A percentile compares a stretch with the other conserved stretches of the same genome.
Conservation (phyloP, 2,113 vertebrate genomes). For the Ptilonorhynchus violaceus region DNA sequence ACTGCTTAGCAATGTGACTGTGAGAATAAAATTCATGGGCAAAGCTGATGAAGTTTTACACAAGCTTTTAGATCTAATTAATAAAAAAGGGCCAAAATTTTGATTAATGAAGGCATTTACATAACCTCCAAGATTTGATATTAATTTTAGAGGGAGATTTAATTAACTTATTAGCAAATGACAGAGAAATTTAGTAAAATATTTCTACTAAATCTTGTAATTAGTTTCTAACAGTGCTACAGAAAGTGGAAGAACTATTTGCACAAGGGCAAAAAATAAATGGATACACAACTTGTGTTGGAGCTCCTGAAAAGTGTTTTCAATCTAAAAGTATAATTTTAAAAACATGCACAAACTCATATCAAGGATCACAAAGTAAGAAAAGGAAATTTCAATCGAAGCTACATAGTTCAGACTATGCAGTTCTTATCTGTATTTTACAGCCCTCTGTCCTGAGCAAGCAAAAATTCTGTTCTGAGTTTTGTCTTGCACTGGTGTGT, state of each 20-base stretch:
- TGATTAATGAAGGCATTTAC: slow-evolving; percentile 5
- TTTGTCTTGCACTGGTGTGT: not conserved
- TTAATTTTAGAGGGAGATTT: slow-evolving; percentile 9
- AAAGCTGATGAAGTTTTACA: not conserved
- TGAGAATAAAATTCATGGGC: not conserved
- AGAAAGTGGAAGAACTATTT: not conserved
- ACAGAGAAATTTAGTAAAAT: not conserved
- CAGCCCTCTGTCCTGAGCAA: not conserved
- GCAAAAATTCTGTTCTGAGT: not conserved
- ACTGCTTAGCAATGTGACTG: not conserved
- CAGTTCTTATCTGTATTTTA: not conserved
- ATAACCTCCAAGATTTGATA: not conserved
- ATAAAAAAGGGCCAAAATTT: not conserved
- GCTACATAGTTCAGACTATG: not conserved
- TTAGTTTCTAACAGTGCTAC: not conserved
- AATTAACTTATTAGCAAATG: not conserved
- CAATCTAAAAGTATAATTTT: not conserved
- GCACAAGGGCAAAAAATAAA: not conserved
- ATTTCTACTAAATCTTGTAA: not conserved
- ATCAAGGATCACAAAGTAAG: not conserved
- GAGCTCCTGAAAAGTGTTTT: not conserved
- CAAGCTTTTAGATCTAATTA: slow-evolving; percentile 1
- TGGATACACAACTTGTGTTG: not conserved
- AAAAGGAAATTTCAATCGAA: not conserved
- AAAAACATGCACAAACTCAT: not conserved